Evolutionary conservation across 2,797 vertebrate species (phyloP).

Genomic region (Momotus momota): DNA sequence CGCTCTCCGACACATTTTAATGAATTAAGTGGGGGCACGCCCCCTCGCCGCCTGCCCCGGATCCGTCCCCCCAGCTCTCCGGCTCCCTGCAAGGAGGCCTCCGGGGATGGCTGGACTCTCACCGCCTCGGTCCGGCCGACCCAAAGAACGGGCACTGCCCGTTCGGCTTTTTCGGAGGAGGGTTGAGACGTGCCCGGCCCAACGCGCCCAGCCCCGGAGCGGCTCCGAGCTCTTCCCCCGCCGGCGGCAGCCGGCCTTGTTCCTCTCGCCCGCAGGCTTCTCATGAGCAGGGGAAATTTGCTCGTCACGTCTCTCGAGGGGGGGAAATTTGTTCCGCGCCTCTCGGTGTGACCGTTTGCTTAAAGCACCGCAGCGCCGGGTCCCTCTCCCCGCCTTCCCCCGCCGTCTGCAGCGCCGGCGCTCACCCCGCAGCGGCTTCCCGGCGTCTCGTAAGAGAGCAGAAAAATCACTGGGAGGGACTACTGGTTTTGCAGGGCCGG

Average conservation of each 20-base stretch:
- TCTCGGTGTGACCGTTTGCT: neutral
- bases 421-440: neutral
- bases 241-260: neutral
- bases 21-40: slow-evolving; percentile 91
- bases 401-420: no score
- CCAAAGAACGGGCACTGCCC: neutral
- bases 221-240: neutral
- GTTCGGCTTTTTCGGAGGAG: neutral
- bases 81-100: slow-evolving; percentile 68
- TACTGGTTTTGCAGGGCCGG: neutral
- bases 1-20: slow-evolving; percentile 98
- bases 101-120: neutral
- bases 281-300: neutral
- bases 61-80: slow-evolving; percentile 51
- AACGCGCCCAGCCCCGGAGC: neutral
- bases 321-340: neutral
- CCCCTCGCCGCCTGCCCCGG: slow-evolving; percentile 68
- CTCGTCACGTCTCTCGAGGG: neutral
- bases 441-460: neutral
- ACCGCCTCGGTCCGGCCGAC: neutral
- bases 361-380: neutral
- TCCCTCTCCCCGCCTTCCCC: neutral
- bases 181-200: neutral
- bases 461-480: neutral
- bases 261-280: neutral